phyloP scores from a whole-genome alignment of 2,113 vertebrate genomes.

The Tretioscincus oriximinensis region DNA sequence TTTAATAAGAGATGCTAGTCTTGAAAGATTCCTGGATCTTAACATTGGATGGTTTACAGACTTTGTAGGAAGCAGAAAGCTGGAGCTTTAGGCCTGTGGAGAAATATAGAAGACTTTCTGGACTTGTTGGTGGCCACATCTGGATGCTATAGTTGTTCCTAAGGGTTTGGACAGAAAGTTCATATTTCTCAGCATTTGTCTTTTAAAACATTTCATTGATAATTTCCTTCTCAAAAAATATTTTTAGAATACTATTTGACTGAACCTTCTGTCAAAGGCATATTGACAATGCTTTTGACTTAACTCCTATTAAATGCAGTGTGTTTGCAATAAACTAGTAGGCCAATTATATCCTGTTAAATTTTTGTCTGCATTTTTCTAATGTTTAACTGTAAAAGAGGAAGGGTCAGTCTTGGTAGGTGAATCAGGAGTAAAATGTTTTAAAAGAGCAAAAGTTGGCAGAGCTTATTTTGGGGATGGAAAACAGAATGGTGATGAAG shows the following conservation, averaged over 20 bases:
- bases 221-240: background rate
- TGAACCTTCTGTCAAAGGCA: background rate
- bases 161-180: background rate
- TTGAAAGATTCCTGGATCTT: conserved; percentile 7
- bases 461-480: background rate
- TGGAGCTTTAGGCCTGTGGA: background rate
- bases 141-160: background rate
- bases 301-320: background rate
- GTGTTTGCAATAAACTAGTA: background rate
- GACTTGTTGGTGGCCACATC: background rate
- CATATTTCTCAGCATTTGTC: background rate
- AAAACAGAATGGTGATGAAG: background rate
- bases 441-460: background rate
- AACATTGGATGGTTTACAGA: background rate
- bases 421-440: background rate
- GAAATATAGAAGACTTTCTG: background rate
- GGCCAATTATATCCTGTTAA: background rate
- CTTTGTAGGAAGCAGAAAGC: background rate
- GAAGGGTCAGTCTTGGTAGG: background rate
- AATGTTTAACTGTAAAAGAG: background rate
- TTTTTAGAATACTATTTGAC: background rate
- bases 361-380: background rate
- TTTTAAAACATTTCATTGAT: background rate
- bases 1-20: conserved; percentile 8
- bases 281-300: background rate